Conservation (phyloP, 2,888 invertebrate species). For the Eupelmus urozonus region DNA sequence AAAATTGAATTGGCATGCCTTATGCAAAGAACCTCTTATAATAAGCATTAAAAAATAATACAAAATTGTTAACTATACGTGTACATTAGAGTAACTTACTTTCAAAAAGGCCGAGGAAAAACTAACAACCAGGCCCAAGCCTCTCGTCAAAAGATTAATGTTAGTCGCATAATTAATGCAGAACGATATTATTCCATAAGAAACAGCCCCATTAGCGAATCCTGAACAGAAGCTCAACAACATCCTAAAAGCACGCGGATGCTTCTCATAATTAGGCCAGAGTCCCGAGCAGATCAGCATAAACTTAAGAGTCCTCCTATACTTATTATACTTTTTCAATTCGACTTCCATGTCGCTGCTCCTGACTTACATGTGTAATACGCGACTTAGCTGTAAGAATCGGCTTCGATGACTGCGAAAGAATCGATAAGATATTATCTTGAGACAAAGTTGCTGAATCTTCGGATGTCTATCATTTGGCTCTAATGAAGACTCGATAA, state of each 20-base stretch:
- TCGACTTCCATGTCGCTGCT: conserved; percentile 11
- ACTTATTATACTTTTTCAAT: conserved; percentile 19
- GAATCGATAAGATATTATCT: too few species aligned
- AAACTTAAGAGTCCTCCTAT: conserved; percentile 3
- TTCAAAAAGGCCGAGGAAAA: conserved; percentile 40
- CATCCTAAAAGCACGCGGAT: not conserved
- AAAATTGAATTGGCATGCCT: too few species aligned
- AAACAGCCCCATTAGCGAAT: not conserved
- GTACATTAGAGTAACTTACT: too few species aligned
- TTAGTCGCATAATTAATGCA: conserved; percentile 23
- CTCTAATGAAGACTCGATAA: too few species aligned
- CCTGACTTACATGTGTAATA: too few species aligned
- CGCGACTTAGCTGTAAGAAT: too few species aligned
- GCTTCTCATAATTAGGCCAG: conserved; percentile 19
- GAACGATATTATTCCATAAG: not conserved
- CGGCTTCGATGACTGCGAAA: too few species aligned
- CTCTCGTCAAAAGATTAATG: conserved; percentile 35
- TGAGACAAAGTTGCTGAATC: too few species aligned
- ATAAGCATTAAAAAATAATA: conserved; percentile 39
- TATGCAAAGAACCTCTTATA: not conserved
- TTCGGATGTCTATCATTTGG: too few species aligned
- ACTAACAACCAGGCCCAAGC: conserved; percentile 48
- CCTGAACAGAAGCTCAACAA: conserved; percentile 5
- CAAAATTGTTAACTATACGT: conserved; percentile 5
- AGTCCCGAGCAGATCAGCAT: conserved; percentile 10